Base-by-base conservation (phyloP, 30 jellyfish, hydroid and myxozoan species). In the Aurelia aurita complex sp. Pacific region DNA sequence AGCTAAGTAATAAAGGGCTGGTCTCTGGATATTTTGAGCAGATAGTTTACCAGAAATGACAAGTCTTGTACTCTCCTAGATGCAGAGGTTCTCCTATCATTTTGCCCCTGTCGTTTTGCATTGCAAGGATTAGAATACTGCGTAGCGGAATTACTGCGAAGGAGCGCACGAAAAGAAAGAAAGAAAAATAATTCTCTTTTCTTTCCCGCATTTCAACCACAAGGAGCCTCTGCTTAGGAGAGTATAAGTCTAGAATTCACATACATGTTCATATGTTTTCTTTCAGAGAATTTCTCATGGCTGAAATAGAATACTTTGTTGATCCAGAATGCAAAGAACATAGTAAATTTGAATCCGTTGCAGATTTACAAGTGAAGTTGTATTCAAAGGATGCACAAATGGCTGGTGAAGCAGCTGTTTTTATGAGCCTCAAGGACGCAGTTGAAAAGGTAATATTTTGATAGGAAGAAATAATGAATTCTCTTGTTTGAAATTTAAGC, bases 251-350 rank as follows among this genome's bases (percentile, higher is more conserved):
- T 46, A 46, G 14, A 46, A 63, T 67, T 23, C 13, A 46, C 16
- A 3, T 13, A 36, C 40, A 10, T 13, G 55, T 12, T 19, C 73
- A 2, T 52, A 0, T 40, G 5, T 74, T 52, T 32, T 57, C 69
- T 52, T 62, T 1, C 12, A 96, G 99, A 83, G 99, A 96, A 68
- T 96, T 96, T 77, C 73, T 96, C 18, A 96, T 96, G 99, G 99
- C 98, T 57, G 99, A 96, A 67, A 91, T 96, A 12, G 99, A 96
- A 76, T 92, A 96, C 62, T 96, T 96, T 67, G 97, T 96, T 51
- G 98, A 96, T 73, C 99, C 99, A 10, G 97, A 87, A 50, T 67
- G 90, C 76, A 96, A 96, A 74, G 95, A 76, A 40, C 98, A 92
- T 53, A 76, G 97, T 7, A 96, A 96, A 59, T 96, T 96, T 74